Percentiles rank a stretch among this genome's conserved stretches.
phyloP scores from a whole-genome alignment of 92 coral and sea anemone genomes.

The Parazoanthus swiftii region DNA sequence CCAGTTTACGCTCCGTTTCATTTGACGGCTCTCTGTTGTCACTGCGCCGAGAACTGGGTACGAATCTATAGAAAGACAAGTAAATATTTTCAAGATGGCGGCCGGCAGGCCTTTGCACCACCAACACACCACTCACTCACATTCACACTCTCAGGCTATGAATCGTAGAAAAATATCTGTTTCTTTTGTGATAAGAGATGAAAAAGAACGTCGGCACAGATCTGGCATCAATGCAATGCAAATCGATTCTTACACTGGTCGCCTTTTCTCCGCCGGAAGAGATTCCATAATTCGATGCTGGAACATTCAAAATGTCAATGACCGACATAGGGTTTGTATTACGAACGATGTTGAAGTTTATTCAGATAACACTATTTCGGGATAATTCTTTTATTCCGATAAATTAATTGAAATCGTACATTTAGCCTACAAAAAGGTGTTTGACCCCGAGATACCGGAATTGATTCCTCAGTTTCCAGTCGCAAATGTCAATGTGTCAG shows the following conservation, averaged over 20 bases:
- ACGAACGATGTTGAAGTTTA: neutral
- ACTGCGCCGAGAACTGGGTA: neutral
- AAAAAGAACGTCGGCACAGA: conserved; percentile 82
- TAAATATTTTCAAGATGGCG: conserved; percentile 78
- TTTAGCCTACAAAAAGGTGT: no score
- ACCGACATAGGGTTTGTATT: conserved; percentile 51
- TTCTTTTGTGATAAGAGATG: conserved; percentile 94
- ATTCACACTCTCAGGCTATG: conserved; percentile 57
- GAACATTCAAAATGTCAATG: conserved; percentile 56
- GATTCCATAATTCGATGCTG: conserved; percentile 95
- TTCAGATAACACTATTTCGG: no score
- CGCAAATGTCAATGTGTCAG: no score
- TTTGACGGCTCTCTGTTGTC: neutral
- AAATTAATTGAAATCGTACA: neutral
- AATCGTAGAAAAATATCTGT: conserved; percentile 85
- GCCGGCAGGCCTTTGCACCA: conserved; percentile 85
- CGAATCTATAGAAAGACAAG: neutral
- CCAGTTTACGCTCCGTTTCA: neutral
- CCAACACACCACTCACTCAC: conserved; percentile 54
- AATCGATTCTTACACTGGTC: conserved; percentile 62
- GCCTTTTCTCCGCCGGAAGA: conserved; percentile 90
- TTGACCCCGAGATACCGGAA: no score
- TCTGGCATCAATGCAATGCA: conserved; percentile 93
- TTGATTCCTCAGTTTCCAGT: no score
- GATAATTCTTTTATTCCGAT: neutral